A percentile compares a stretch with the other conserved stretches of the same genome.
Conservation (phyloP, 2,888 invertebrate genomes). For the Actias luna region DNA sequence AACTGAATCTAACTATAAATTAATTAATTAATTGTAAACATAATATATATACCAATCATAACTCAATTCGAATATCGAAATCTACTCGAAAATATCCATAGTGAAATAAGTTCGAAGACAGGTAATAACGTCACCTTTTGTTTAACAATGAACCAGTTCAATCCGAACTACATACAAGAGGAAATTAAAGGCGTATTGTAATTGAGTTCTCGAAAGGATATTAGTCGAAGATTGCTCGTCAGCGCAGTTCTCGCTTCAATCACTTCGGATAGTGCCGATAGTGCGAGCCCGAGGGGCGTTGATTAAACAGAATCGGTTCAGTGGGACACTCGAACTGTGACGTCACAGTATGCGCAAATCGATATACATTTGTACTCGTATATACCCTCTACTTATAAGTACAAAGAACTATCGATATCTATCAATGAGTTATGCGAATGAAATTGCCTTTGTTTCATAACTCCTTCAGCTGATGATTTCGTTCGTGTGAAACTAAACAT, state of each 20-base stretch:
- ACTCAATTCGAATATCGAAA: background rate
- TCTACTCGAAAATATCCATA: too few relatives aligned
- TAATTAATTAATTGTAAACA: too few relatives aligned
- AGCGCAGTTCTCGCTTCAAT: slow-evolving; percentile 67
- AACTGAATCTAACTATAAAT: too few relatives aligned
- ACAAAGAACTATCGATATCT: background rate
- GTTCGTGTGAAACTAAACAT: too few relatives aligned
- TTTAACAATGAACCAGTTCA: slow-evolving; percentile 20
- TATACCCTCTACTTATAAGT: background rate
- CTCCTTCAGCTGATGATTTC: background rate
- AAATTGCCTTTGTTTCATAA: background rate
- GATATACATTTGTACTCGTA: slow-evolving; percentile 10
- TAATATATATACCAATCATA: background rate
- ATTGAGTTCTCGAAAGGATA: slow-evolving; percentile 78
- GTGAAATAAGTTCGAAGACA: background rate
- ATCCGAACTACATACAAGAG: slow-evolving; percentile 41
- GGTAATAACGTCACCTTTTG: background rate
- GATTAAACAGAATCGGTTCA: slow-evolving; percentile 78
- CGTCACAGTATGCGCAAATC: slow-evolving; percentile 16
- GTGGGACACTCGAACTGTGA: slow-evolving; percentile 56
- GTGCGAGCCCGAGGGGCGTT: slow-evolving; percentile 62
- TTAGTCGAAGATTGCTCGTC: slow-evolving; percentile 80
- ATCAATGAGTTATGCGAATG: background rate
- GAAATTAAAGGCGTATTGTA: slow-evolving; percentile 73
- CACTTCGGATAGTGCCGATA: slow-evolving; percentile 66